A percentile compares a stretch with the other conserved stretches of the same genome.
Evolutionary conservation across 2,888 invertebrate species (phyloP).

Genomic region (Papilio elwesi): DNA sequence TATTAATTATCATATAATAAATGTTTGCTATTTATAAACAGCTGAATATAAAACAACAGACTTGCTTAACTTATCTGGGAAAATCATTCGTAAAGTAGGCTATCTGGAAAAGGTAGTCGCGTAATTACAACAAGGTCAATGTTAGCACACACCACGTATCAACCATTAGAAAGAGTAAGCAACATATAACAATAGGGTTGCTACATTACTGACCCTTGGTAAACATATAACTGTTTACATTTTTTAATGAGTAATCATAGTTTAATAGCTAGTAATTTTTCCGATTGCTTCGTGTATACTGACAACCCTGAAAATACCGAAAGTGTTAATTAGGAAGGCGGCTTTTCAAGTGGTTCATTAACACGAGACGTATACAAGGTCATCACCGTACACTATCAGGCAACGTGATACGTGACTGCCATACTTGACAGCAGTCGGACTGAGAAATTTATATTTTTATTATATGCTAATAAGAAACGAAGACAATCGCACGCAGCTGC

Average conservation of each 20-base stretch:
- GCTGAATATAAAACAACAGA: too few relatives aligned
- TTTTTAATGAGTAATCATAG: neutral
- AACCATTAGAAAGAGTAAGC: neutral
- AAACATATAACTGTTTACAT: neutral
- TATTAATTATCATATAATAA: too few relatives aligned
- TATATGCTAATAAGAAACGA: neutral
- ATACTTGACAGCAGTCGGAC: slow-evolving; percentile 36
- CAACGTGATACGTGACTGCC: slow-evolving; percentile 46
- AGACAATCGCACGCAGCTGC: neutral
- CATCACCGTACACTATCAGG: slow-evolving; percentile 43
- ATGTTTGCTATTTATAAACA: too few relatives aligned
- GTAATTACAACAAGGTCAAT: too few relatives aligned
- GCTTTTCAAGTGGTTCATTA: slow-evolving; percentile 59
- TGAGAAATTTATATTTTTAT: slow-evolving; percentile 20
- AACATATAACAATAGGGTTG: neutral
- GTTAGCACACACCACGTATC: neutral
- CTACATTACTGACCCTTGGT: neutral
- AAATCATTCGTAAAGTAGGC: too few relatives aligned
- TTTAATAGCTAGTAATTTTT: neutral
- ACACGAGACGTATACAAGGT: slow-evolving; percentile 60
- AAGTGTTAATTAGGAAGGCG: slow-evolving; percentile 54
- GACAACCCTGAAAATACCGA: slow-evolving; percentile 7
- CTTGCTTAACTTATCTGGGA: too few relatives aligned
- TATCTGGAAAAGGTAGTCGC: too few relatives aligned
- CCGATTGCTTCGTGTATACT: neutral